Conservation (phyloP, 2,113 vertebrate genomes). For the Microcebus jonahi region DNA sequence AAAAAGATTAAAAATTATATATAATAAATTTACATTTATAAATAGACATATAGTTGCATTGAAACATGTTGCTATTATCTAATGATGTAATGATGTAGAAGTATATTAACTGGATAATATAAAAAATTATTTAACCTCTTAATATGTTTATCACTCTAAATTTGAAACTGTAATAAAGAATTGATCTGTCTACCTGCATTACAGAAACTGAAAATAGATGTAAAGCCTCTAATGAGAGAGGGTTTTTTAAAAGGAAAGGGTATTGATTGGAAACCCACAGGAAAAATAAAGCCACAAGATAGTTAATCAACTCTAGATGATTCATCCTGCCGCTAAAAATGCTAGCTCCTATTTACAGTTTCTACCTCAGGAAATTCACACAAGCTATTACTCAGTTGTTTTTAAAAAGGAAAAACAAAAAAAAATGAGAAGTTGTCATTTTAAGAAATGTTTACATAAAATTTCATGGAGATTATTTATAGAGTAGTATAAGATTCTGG, state of each 20-base stretch:
- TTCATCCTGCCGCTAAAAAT: neutral
- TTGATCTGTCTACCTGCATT: neutral
- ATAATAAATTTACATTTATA: neutral
- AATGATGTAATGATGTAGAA: neutral
- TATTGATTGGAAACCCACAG: slow-evolving; percentile 35
- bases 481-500: neutral
- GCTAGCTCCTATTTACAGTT: neutral
- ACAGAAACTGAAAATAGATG: slow-evolving; percentile 1
- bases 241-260: neutral
- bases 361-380: neutral
- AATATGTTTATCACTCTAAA: neutral
- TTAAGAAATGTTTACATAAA: neutral
- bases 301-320: neutral
- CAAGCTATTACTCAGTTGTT: neutral
- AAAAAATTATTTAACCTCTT: neutral
- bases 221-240: neutral
- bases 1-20: neutral
- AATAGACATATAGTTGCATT: neutral
- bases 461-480: neutral
- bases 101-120: neutral
- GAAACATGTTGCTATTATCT: neutral
- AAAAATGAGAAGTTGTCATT: neutral
- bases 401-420: neutral
- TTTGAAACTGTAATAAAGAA: neutral
- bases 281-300: neutral